Evolutionary conservation across 1,140 invertebrate species (phyloP).

Genomic region (Asbolus verrucosus): DNA sequence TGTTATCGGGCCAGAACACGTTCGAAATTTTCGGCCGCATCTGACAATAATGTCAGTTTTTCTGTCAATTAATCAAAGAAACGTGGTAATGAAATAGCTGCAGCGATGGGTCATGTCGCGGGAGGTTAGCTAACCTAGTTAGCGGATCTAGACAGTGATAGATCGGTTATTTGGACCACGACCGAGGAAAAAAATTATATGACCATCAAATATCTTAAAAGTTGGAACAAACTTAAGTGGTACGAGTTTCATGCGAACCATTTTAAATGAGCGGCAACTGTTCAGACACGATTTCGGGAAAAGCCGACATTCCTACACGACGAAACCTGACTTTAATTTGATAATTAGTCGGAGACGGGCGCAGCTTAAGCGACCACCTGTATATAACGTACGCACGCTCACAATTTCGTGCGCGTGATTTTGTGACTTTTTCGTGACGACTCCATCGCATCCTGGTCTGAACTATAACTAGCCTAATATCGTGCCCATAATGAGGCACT

Average conservation of each 20-base stretch:
- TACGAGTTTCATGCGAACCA: background rate
- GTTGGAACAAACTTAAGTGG: constrained; percentile 20
- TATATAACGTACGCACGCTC: no score
- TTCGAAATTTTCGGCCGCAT: constrained; percentile 31
- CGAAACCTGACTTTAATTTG: no score
- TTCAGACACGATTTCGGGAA: no score
- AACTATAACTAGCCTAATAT: constrained; percentile 36
- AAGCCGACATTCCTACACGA: no score
- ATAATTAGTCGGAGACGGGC: no score
- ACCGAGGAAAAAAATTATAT: constrained; percentile 13
- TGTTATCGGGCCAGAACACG: constrained; percentile 15
- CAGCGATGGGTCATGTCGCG: constrained; percentile 10
- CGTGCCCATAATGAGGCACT: constrained; percentile 33
- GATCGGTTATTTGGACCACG: constrained; percentile 34
- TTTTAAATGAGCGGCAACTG: background rate
- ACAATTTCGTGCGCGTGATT: no score
- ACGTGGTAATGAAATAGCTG: constrained; percentile 17
- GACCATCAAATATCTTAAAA: constrained; percentile 35
- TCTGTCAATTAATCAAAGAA: constrained; percentile 35
- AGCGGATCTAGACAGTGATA: constrained; percentile 27
- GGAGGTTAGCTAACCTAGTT: constrained; percentile 32
- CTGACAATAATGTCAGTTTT: constrained; percentile 26
- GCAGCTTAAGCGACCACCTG: no score
- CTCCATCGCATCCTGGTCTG: background rate
- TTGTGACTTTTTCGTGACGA: no score